Evolutionary conservation across 2,113 vertebrate species (phyloP).

Genomic region (Carassius carassius): DNA sequence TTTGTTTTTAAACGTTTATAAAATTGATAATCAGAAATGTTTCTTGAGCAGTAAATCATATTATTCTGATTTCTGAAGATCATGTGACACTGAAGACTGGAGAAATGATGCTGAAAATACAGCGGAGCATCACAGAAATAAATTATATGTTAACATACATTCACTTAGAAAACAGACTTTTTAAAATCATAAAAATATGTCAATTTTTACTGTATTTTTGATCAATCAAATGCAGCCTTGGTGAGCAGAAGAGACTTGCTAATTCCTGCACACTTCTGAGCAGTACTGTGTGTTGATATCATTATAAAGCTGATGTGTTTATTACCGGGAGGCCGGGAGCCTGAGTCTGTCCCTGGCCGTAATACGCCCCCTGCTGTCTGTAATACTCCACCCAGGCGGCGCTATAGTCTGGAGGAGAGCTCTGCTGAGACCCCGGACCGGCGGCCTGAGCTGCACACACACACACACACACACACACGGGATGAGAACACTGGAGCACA

Average conservation of each 20-base stretch:
- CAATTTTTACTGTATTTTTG: not conserved
- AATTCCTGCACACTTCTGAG: not conserved
- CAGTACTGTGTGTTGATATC: not conserved
- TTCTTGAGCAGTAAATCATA: not conserved
- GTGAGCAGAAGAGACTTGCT: not conserved
- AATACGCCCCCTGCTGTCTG: conserved; percentile 94
- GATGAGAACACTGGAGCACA: not conserved
- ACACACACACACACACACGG: not conserved
- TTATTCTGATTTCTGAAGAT: not conserved
- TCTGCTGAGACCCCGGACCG: conserved; percentile 87
- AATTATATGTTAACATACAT: not conserved
- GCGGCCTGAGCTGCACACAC: conserved; percentile 82
- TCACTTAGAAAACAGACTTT: not conserved
- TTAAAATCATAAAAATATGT: not conserved
- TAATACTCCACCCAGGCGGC: conserved; percentile 97
- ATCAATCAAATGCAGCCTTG: not conserved
- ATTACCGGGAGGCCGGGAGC: conserved; percentile 93
- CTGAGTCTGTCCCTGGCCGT: conserved; percentile 93
- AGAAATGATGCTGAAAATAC: not conserved
- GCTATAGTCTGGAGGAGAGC: conserved; percentile 91
- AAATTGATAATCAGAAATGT: too few relatives aligned
- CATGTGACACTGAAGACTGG: not conserved
- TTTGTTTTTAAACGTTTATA: too few relatives aligned
- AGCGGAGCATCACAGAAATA: not conserved
- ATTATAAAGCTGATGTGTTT: conserved; percentile 18